Conservation (phyloP, 2,797 vertebrate species). For the Clarias platycephalus region DNA sequence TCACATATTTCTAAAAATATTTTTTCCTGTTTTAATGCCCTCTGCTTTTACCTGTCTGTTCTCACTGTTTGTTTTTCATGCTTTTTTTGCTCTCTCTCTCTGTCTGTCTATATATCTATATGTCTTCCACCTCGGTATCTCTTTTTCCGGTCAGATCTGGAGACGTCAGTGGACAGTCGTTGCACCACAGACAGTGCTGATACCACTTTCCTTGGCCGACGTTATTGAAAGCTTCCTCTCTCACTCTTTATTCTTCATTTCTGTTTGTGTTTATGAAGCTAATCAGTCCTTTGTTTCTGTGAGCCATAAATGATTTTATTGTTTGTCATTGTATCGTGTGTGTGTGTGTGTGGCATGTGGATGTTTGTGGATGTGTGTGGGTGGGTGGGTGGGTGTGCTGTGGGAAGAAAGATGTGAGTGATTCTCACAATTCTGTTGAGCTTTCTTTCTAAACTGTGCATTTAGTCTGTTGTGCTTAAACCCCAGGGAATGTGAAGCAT, state of each 20-base stretch:
- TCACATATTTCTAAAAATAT: not conserved
- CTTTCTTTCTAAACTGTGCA: too few relatives aligned
- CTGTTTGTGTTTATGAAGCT: not conserved
- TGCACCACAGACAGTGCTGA: conserved; percentile 82
- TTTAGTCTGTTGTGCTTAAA: not conserved
- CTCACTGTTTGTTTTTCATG: not conserved
- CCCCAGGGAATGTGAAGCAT: not conserved
- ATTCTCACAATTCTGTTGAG: not conserved
- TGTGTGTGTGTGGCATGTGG: not conserved
- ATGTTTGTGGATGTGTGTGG: not conserved
- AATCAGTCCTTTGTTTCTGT: not conserved
- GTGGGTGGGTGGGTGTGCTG: not conserved
- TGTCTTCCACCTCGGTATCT: conserved; percentile 17
- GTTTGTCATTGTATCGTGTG: not conserved
- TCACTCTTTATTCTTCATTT: conserved; percentile 47
- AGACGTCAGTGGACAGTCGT: conserved; percentile 81
- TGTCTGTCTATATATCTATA: conserved; percentile 17
- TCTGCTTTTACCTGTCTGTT: conserved; percentile 7
- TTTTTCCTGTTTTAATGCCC: not conserved
- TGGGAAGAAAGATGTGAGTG: not conserved
- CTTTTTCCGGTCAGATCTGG: conserved; percentile 71
- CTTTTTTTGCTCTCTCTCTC: not conserved
- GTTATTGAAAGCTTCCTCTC: conserved; percentile 65
- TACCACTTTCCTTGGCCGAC: conserved; percentile 72
- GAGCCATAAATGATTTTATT: not conserved